phyloP scores from a whole-genome alignment of 1,140 invertebrate species.

The Berghia stephanieae region DNA sequence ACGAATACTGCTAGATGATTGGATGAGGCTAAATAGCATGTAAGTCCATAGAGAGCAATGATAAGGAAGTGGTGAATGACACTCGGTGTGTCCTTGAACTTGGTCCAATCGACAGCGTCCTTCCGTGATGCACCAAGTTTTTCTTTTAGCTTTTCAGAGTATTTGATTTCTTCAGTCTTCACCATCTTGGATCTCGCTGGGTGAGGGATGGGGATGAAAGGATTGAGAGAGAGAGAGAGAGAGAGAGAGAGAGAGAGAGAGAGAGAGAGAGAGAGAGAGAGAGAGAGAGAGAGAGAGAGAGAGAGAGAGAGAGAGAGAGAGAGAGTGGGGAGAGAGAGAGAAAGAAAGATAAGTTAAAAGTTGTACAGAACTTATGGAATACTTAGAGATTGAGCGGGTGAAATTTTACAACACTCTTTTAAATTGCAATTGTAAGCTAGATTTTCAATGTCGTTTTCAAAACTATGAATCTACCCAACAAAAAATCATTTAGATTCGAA shows the following conservation, averaged over 20 bases:
- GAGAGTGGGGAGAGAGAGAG: constrained; percentile 7
- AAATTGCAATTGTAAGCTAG: no score
- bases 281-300: constrained; percentile 21
- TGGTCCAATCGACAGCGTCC: constrained; percentile 20
- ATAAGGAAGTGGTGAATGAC: constrained; percentile 22
- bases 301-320: background rate
- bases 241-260: constrained; percentile 11
- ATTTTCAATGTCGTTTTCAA: no score
- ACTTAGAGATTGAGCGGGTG: no score
- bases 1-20: background rate
- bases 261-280: constrained; percentile 19
- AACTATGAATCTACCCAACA: no score
- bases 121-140: constrained; percentile 4
- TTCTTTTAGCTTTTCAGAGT: constrained; percentile 29
- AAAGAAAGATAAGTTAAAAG: constrained; percentile 11
- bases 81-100: constrained; percentile 28
- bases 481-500: no score
- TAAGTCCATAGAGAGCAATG: constrained; percentile 24
- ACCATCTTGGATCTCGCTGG: no score
- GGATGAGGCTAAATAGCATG: constrained; percentile 17
- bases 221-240: background rate
- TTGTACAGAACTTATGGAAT: no score
- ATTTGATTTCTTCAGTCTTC: no score
- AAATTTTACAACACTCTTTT: no score
- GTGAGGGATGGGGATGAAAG: no score